A percentile compares a stretch with the other conserved stretches of the same genome.
These are phyloP conservation scores for Alcis repandata DNA, from an alignment of 2,888 invertebrate species.

Conservation along the genomic window DNA sequence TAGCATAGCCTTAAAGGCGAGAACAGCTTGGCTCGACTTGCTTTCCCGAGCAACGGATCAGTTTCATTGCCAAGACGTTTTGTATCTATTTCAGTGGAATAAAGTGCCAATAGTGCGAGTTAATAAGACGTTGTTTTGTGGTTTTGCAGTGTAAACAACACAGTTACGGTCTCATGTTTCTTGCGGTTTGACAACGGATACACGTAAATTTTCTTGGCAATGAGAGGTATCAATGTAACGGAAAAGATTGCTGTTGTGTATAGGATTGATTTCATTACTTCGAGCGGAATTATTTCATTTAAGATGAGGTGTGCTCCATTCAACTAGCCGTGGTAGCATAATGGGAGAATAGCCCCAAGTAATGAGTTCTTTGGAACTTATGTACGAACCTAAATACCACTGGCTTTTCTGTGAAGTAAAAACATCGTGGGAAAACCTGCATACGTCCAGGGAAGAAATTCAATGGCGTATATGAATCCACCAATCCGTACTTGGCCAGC, in stretches of 20 bases:
- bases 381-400: too few species aligned
- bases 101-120: constrained; percentile 18
- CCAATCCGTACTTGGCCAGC: too few species aligned
- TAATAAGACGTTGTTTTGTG: constrained; percentile 22
- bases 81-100: constrained; percentile 16
- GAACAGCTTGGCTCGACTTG: constrained; percentile 9
- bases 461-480: too few species aligned
- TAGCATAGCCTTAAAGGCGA: constrained; percentile 8
- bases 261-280: constrained; percentile 2
- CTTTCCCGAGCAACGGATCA: neutral
- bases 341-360: too few species aligned
- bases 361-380: too few species aligned
- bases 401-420: too few species aligned
- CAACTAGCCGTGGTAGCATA: too few species aligned
- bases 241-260: neutral
- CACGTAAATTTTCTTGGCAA: constrained; percentile 24
- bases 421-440: too few species aligned
- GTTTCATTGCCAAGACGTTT: neutral
- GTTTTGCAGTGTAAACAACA: constrained; percentile 39
- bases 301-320: neutral
- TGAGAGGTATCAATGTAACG: constrained; percentile 10
- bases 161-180: constrained; percentile 44
- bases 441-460: too few species aligned
- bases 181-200: constrained; percentile 46
- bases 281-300: neutral